Evolutionary conservation across 2,797 vertebrate species (phyloP).

Genomic region (Danio choprae): DNA sequence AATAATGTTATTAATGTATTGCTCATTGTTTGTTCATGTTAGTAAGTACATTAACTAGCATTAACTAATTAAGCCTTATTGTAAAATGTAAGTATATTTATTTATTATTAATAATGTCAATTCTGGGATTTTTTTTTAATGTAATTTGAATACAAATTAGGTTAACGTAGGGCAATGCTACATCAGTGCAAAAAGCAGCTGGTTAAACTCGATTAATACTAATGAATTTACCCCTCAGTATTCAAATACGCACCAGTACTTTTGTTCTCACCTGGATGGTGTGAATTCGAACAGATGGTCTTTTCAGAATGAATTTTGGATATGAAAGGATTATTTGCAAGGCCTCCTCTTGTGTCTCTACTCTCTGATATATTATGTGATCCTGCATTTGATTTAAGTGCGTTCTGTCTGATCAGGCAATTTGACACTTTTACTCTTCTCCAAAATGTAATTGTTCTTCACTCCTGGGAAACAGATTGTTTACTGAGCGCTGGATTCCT

Average conservation of each 20-base stretch:
- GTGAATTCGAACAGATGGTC: background rate
- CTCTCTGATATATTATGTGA: conserved; percentile 41
- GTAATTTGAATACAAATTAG: background rate
- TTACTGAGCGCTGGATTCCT: conserved; percentile 39
- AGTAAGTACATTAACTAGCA: too few relatives aligned
- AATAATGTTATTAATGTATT: too few relatives aligned
- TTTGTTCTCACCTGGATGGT: conserved; percentile 17
- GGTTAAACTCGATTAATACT: background rate
- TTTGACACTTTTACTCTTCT: conserved; percentile 46
- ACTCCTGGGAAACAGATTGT: conserved; percentile 32
- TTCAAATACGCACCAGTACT: background rate
- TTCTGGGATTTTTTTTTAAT: background rate
- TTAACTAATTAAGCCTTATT: too few relatives aligned
- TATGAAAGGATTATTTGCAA: conserved; percentile 15
- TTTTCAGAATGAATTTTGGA: conserved; percentile 1
- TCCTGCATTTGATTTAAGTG: conserved; percentile 45
- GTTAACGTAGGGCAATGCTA: background rate
- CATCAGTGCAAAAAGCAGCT: background rate
- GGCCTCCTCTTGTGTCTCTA: background rate
- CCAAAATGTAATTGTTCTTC: conserved; percentile 40
- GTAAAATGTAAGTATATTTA: too few relatives aligned
- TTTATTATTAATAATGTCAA: background rate
- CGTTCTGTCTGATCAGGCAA: conserved; percentile 37
- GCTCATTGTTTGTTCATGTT: too few relatives aligned
- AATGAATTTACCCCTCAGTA: background rate